Conservation (phyloP, 2,888 invertebrate genomes). For the Bibio marci region DNA sequence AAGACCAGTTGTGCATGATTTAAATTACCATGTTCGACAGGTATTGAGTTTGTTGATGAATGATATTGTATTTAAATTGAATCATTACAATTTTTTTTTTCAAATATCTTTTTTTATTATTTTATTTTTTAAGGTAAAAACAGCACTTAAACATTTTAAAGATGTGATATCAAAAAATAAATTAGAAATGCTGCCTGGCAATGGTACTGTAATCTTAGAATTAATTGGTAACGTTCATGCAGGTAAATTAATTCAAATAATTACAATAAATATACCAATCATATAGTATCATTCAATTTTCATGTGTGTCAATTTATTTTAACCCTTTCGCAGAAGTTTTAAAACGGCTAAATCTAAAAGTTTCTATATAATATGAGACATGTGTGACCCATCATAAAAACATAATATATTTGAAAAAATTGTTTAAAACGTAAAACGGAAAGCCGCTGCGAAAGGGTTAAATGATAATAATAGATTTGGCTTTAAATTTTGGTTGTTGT, state of each 20-base stretch:
- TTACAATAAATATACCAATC: slow-evolving; percentile 1
- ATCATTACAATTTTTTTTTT: no score
- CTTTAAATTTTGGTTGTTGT: no score
- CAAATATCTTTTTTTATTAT: slow-evolving; percentile 1
- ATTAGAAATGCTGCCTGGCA: slow-evolving; percentile 83
- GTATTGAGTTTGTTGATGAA: slow-evolving; percentile 16
- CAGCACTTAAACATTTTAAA: slow-evolving; percentile 72
- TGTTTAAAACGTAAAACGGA: no score
- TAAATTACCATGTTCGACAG: slow-evolving; percentile 58
- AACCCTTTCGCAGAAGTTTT: no score
- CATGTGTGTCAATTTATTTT: not conserved
- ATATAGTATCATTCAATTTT: not conserved
- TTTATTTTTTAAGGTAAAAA: slow-evolving; percentile 36
- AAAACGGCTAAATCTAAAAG: no score
- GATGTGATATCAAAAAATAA: slow-evolving; percentile 86
- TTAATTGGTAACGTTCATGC: slow-evolving; percentile 77
- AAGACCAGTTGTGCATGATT: slow-evolving; percentile 51
- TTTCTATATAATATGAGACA: no score
- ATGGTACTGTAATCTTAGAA: slow-evolving; percentile 85
- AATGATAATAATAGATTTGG: no score
- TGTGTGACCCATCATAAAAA: no score
- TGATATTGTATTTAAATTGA: not conserved
- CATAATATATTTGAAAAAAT: no score
- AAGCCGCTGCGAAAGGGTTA: no score
- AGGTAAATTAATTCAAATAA: slow-evolving; percentile 24